Evolutionary conservation across 2,113 vertebrate species (phyloP), one percentile per base, ranked within the genome.

Genomic region (Willisornis vidua): DNA sequence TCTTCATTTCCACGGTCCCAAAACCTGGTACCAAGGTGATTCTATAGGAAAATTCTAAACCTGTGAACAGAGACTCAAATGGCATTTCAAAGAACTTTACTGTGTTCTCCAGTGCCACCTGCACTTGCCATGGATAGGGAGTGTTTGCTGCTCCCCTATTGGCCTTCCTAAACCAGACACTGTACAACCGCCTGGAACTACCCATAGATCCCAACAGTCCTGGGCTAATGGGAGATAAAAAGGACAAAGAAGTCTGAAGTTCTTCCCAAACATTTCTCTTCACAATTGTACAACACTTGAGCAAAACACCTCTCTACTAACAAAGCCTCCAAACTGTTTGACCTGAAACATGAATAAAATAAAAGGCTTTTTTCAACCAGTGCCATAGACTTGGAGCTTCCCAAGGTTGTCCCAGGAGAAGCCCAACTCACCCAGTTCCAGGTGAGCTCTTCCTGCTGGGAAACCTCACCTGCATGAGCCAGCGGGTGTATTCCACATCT

Each of bases 381-480:
- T 81, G 78, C 66, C 77, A 70, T 3, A 52, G 41, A 9, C 6
- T 8, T 33, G 37, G 35, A 80, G 48, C 49, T 85, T 52, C 51
- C 29, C 28, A 13, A 19, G 23, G 25, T 31, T 54, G 33, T 51
- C 31, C n/a, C 31, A 12, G 55, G 66, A 85, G 59, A 23, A 45
- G 28, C 9, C 52, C 74, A 72, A 33, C 43, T 29, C 26, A 8
- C 7, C 22, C 61, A 39, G 1, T 5, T 37, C 35, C 80, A 68
- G 5, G 14, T 5, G 48, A 75, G 59, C 68, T 37, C 37, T 46
- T 71, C 23, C 63, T 45, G 43, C 54, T 71, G 68, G 49, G 52
- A 24, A 79, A 9, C 54, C 96, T 92, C 97, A 99, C 99, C 98
- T 99, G 98, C 98, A 98, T 95, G 46, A 99, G 97, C 98, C 98